Evolutionary conservation across 1,140 invertebrate genomes (phyloP).

Genomic region (Macrosteles quadrilineatus): DNA sequence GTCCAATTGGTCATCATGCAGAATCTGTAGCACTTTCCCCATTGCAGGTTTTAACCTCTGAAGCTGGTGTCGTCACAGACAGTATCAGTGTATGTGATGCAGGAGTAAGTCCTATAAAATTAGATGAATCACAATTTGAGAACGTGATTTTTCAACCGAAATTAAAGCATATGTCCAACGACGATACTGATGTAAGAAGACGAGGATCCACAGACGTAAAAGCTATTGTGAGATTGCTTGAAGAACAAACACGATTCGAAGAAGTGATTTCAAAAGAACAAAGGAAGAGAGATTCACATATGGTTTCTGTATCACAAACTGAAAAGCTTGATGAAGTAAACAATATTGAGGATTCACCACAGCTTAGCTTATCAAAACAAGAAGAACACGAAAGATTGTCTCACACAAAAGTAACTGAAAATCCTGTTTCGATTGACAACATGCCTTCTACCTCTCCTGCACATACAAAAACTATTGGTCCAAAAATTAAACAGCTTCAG

Average conservation of each 20-base stretch:
- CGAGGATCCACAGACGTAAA: slow-evolving; percentile 53
- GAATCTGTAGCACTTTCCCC: slow-evolving; percentile 48
- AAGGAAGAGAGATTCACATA: slow-evolving; percentile 24
- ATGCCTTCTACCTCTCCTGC: slow-evolving; percentile 27
- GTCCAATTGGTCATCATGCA: slow-evolving; percentile 51
- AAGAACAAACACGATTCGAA: slow-evolving; percentile 48
- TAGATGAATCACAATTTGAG: slow-evolving; percentile 39
- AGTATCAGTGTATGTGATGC: slow-evolving; percentile 53
- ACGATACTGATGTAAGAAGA: slow-evolving; percentile 33
- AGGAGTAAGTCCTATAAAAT: slow-evolving; percentile 52
- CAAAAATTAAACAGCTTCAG: slow-evolving; percentile 54
- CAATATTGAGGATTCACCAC: neutral
- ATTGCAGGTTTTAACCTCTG: slow-evolving; percentile 51
- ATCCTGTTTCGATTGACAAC: neutral
- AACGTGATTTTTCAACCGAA: slow-evolving; percentile 18
- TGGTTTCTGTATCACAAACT: too few species aligned
- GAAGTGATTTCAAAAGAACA: slow-evolving; percentile 21
- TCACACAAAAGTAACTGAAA: slow-evolving; percentile 1
- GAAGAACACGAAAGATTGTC: neutral
- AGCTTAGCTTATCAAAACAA: neutral
- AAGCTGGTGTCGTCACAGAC: slow-evolving; percentile 54
- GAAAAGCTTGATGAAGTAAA: slow-evolving; percentile 5
- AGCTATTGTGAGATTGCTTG: slow-evolving; percentile 52
- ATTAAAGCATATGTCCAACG: slow-evolving; percentile 37
- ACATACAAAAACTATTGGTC: slow-evolving; percentile 47